Evolutionary conservation across 2,797 vertebrate genomes (phyloP).

Genomic region (Sebastes cheni): DNA sequence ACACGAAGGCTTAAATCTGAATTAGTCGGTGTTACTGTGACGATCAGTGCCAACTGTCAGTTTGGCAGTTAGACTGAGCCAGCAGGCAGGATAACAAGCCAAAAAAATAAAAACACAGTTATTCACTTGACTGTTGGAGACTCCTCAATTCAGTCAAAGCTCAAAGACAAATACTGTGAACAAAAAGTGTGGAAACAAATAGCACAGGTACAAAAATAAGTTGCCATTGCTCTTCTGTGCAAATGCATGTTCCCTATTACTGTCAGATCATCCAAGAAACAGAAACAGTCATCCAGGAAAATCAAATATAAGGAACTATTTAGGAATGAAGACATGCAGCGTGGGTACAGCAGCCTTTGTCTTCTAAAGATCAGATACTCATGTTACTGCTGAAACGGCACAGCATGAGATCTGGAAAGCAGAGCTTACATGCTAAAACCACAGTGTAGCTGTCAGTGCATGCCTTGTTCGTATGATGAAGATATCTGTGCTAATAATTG

Average conservation of each 20-base stretch:
- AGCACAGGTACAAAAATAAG: background rate
- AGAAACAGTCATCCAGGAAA: conserved; percentile 32
- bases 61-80: background rate
- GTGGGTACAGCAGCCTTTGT: conserved; percentile 17
- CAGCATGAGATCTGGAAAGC: background rate
- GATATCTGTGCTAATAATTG: conserved; percentile 16
- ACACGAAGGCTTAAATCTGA: background rate
- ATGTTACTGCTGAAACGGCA: conserved; percentile 29
- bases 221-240: background rate
- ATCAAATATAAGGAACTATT: conserved; percentile 43
- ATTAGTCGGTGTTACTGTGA: background rate
- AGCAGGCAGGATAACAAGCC: background rate
- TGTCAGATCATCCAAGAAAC: conserved; percentile 37
- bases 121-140: background rate
- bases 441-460: conserved; percentile 14
- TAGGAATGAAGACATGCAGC: conserved; percentile 19
- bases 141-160: background rate
- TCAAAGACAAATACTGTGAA: background rate
- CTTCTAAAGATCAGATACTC: conserved; percentile 42
- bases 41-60: background rate
- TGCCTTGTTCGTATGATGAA: conserved; percentile 5
- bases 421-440: background rate
- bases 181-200: background rate
- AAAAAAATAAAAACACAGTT: background rate
- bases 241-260: background rate